A percentile compares a stretch with the other conserved stretches of the same genome.
phyloP scores from a whole-genome alignment of 2,113 vertebrate genomes.

The Phoenicopterus ruber region DNA sequence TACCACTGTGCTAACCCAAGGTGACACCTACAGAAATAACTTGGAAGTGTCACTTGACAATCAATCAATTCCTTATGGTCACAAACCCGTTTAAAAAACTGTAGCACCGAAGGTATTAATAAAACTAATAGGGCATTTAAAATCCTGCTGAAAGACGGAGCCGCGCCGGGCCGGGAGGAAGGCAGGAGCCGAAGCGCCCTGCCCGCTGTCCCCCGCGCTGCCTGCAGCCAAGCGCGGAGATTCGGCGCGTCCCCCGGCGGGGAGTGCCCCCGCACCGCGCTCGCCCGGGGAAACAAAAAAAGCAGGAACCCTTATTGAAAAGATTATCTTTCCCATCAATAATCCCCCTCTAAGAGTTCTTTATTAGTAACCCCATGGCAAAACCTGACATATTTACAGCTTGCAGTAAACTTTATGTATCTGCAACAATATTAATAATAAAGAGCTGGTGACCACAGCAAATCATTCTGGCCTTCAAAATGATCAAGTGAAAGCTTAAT shows the following conservation, averaged over 20 bases:
- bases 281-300: background rate
- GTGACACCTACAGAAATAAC: conserved; percentile 55
- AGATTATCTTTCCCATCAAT: conserved; percentile 82
- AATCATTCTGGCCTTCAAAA: conserved; percentile 71
- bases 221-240: background rate
- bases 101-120: background rate
- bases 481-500: conserved; percentile 77
- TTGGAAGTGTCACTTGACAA: conserved; percentile 41
- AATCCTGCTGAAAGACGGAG: background rate
- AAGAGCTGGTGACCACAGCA: conserved; percentile 66
- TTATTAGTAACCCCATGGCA: conserved; percentile 76
- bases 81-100: background rate
- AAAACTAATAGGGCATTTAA: background rate
- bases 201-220: accelerated
- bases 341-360: conserved; percentile 70
- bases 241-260: background rate
- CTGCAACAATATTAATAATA: conserved; percentile 74
- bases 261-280: background rate
- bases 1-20: background rate
- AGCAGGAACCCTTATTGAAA: conserved; percentile 74
- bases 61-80: background rate
- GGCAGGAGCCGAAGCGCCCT: background rate
- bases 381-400: conserved; percentile 80
- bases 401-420: conserved; percentile 76
- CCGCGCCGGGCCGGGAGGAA: accelerated